A percentile compares a stretch with the other conserved stretches of the same genome.
Conservation (phyloP, 64 coral and sea anemone species). For the Stichodactyla mertensii region DNA sequence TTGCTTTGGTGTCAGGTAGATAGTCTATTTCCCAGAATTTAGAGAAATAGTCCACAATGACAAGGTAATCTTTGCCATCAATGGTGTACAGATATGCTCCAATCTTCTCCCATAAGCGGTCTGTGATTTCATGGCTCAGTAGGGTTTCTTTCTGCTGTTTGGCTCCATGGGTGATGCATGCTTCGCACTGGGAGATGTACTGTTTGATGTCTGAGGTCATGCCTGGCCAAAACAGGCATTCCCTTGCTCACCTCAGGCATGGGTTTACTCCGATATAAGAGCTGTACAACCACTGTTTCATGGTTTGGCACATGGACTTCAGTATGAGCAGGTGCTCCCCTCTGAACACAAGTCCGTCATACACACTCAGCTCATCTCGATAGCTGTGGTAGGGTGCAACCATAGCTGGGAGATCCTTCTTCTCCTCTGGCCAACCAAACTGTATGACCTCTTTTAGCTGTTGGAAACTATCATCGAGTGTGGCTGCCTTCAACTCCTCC, state of each 20-base stretch:
- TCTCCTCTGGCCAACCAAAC: slow-evolving; percentile 44
- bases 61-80: not conserved
- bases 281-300: not conserved
- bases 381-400: not conserved
- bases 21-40: not conserved
- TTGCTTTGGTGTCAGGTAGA: not conserved
- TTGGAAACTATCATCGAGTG: slow-evolving; percentile 20
- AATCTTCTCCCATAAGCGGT: slow-evolving; percentile 24
- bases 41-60: slow-evolving; percentile 17
- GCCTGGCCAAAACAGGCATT: slow-evolving; percentile 20
- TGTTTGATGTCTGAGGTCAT: slow-evolving; percentile 19
- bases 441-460: slow-evolving; percentile 22
- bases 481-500: slow-evolving; percentile 7
- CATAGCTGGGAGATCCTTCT: not conserved
- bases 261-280: slow-evolving; percentile 15
- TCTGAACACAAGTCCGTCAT: slow-evolving; percentile 22
- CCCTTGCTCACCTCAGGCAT: not conserved
- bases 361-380: slow-evolving; percentile 25
- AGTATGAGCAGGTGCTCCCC: not conserved
- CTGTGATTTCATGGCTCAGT: slow-evolving; percentile 2
- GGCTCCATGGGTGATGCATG: no score
- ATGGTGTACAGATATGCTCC: slow-evolving; percentile 3
- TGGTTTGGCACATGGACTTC: not conserved
- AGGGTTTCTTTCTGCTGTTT: slow-evolving; percentile 21
- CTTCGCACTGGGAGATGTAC: slow-evolving; percentile 3